Conservation (phyloP, 1,140 invertebrate genomes). For the Ips typographus region DNA sequence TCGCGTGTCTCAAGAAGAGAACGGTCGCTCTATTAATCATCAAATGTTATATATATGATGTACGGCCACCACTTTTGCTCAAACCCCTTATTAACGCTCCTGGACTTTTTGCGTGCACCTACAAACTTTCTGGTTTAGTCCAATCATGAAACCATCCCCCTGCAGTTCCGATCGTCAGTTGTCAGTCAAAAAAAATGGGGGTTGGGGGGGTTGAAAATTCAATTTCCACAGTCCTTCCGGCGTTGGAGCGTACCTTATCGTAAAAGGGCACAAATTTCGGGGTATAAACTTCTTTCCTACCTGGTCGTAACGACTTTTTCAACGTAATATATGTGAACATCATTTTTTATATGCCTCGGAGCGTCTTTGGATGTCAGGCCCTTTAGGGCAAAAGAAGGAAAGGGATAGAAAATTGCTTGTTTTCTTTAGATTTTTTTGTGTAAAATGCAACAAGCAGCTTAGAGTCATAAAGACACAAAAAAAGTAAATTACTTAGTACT, state of each 20-base stretch:
- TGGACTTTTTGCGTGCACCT: not conserved
- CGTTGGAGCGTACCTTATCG: conserved; percentile 10
- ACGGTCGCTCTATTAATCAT: conserved; percentile 37
- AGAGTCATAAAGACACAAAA: too few species aligned
- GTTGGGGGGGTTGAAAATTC: conserved; percentile 6
- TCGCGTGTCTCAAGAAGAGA: conserved; percentile 35
- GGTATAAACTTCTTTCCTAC: conserved; percentile 8
- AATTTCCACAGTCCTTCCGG: conserved; percentile 23
- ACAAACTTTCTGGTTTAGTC: not conserved
- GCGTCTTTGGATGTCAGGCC: too few species aligned
- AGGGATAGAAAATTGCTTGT: too few species aligned
- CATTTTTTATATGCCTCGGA: conserved; percentile 12
- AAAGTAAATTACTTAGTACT: too few species aligned
- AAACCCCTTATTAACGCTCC: not conserved
- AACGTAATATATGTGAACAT: conserved; percentile 19
- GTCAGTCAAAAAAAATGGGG: too few species aligned
- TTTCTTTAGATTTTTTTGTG: too few species aligned
- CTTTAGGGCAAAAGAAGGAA: too few species aligned
- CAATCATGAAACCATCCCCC: too few species aligned
- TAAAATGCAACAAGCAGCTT: too few species aligned
- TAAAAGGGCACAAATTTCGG: conserved; percentile 21
- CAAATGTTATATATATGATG: not conserved
- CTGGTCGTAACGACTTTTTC: conserved; percentile 26
- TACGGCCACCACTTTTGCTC: not conserved
- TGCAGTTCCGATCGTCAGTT: too few species aligned